Evolutionary conservation across 2,888 invertebrate genomes (phyloP).

Genomic region (Agrotis segetum): DNA sequence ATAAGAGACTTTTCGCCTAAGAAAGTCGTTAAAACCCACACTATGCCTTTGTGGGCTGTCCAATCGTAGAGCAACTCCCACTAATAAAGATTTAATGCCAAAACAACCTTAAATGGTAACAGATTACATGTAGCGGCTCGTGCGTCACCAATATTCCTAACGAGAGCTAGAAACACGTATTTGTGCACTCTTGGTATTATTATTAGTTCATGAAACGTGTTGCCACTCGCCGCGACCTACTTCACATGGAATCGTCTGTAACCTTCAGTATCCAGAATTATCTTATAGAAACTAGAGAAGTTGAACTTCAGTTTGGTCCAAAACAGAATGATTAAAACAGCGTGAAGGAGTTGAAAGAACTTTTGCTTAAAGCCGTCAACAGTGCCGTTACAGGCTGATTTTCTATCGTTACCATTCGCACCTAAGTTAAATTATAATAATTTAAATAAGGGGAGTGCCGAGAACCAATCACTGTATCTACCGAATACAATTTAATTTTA

Average conservation of each 20-base stretch:
- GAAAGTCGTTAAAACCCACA: conserved; percentile 76
- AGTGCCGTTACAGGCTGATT: conserved; percentile 3
- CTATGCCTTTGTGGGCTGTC: conserved; percentile 61
- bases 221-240: conserved; percentile 57
- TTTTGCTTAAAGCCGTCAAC: conserved; percentile 12
- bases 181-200: conserved; percentile 62
- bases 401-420: conserved; percentile 9
- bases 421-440: conserved; percentile 14
- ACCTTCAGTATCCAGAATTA: conserved; percentile 52
- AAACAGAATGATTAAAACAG: conserved; percentile 22
- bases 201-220: conserved; percentile 58
- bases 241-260: conserved; percentile 49
- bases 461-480: conserved; percentile 23
- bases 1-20: conserved; percentile 67
- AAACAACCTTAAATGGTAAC: conserved; percentile 68
- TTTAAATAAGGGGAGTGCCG: conserved; percentile 20
- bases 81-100: conserved; percentile 74
- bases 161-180: conserved; percentile 49
- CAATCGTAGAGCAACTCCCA: conserved; percentile 69
- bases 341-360: conserved; percentile 23
- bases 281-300: conserved; percentile 23
- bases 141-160: conserved; percentile 60
- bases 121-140: conserved; percentile 44
- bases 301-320: conserved; percentile 17
- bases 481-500: conserved; percentile 33